Base-by-base conservation (phyloP, 92 coral and sea anemone genomes). In the Paramuricea clavata region DNA sequence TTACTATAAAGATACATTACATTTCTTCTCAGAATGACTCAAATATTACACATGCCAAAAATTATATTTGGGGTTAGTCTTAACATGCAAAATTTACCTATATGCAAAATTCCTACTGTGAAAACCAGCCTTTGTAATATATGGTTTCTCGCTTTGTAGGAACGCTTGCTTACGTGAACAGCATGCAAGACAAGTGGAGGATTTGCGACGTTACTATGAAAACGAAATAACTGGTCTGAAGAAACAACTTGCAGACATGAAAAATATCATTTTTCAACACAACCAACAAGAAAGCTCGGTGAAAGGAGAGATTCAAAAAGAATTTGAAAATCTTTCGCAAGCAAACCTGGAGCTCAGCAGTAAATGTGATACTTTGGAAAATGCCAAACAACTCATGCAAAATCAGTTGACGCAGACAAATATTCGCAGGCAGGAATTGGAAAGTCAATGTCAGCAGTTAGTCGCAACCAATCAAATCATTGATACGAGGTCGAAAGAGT, bases 111-210 rank as follows among this genome's bases (percentile, higher is more conserved):
- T n/a, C n/a, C n/a, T n/a, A n/a, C n/a, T n/a, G n/a, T n/a, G n/a
- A n/a, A n/a, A n/a, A n/a, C n/a, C n/a, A n/a, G n/a, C n/a, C n/a
- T n/a, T n/a, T n/a, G n/a, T n/a, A n/a, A n/a, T n/a, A n/a, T n/a
- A n/a, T n/a, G n/a, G n/a, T n/a, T n/a, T n/a, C n/a, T n/a, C n/a
- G n/a, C n/a, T n/a, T n/a, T n/a, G 10, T 41, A 79, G 84, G 25
- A 60, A 59, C 56, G 42, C 84, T n/a, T 27, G 57, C 11, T 61
- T 79, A 32, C 64, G 84, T 4, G 84, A 79, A 28, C 71, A 79
- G 36, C 73, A 79, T 61, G 84, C 84, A 3, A 67, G 84, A 25
- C 84, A 79, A 36, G n/a, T 79, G 73, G 84, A 79, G n/a, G 56
- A 61, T 31, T 9, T 79, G 30, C 64, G 84, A 12, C 71, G 42